Evolutionary conservation across 2,113 vertebrate genomes (phyloP).

Genomic region (Saccopteryx leptura): DNA sequence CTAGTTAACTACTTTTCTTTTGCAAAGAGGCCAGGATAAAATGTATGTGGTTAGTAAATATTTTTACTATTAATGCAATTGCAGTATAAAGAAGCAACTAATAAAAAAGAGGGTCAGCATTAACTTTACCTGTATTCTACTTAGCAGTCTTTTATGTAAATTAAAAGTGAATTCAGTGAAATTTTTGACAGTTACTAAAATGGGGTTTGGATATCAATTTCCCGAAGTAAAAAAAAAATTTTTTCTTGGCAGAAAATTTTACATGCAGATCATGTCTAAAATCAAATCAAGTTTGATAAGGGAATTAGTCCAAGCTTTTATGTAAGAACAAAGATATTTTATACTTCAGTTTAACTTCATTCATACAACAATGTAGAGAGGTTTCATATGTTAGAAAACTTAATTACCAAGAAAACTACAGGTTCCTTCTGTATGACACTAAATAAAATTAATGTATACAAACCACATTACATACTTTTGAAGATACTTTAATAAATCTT

Average conservation of each 20-base stretch:
- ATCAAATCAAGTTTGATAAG: slow-evolving; percentile 48
- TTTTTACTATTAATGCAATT: slow-evolving; percentile 15
- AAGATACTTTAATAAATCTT: slow-evolving; percentile 46
- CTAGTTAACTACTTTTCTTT: neutral
- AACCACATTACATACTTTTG: neutral
- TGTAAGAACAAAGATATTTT: slow-evolving; percentile 7
- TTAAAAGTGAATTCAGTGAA: slow-evolving; percentile 24
- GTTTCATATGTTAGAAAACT: neutral
- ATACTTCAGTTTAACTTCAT: neutral
- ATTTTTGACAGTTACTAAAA: slow-evolving; percentile 54
- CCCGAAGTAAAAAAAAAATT: neutral
- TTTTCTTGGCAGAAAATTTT: slow-evolving; percentile 19
- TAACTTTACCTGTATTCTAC: slow-evolving; percentile 41
- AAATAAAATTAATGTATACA: slow-evolving; percentile 30
- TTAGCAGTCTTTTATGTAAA: slow-evolving; percentile 20
- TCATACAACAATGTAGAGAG: neutral
- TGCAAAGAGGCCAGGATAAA: slow-evolving; percentile 25
- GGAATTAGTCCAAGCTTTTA: neutral
- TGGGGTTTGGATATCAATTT: neutral
- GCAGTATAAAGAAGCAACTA: neutral
- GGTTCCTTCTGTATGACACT: neutral
- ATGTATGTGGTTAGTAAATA: slow-evolving; percentile 22
- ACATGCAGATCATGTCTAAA: slow-evolving; percentile 42
- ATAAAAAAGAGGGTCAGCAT: slow-evolving; percentile 28
- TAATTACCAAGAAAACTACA: neutral